Percentiles rank a stretch among this genome's conserved stretches.
These are phyloP conservation scores for Lagopus muta DNA, from an alignment of 2,113 vertebrate genomes.

Conservation along the genomic window DNA sequence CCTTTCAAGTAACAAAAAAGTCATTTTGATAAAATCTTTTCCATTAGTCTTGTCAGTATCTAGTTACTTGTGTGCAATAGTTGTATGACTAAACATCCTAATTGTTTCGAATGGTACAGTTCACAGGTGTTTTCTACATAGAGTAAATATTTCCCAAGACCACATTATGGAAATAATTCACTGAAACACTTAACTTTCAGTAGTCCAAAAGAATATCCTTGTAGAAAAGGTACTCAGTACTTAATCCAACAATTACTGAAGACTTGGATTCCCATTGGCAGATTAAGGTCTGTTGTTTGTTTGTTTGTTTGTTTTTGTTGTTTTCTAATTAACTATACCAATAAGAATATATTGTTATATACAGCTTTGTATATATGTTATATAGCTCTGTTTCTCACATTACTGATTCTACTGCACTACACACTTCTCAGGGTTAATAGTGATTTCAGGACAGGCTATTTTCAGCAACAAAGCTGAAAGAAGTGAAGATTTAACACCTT, in stretches of 20 bases:
- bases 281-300: neutral
- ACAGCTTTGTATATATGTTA: neutral
- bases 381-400: neutral
- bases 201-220: neutral
- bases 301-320: neutral
- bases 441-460: neutral
- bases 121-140: constrained; percentile 39
- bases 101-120: constrained; percentile 22
- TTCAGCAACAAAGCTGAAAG: neutral
- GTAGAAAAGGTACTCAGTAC: neutral
- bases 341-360: neutral
- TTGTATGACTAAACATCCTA: constrained; percentile 48
- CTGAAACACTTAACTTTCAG: neutral
- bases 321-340: constrained; percentile 1
- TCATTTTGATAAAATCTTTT: constrained; percentile 73
- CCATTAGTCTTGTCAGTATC: constrained; percentile 75
- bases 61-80: constrained; percentile 50
- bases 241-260: constrained; percentile 1
- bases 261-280: neutral
- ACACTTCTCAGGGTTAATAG: neutral
- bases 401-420: neutral
- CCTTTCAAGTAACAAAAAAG: constrained; percentile 63
- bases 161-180: neutral
- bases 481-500: neutral
- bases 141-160: constrained; percentile 29